phyloP scores from a whole-genome alignment of 2,797 vertebrate genomes.

The Pantherophis vulpinus region DNA sequence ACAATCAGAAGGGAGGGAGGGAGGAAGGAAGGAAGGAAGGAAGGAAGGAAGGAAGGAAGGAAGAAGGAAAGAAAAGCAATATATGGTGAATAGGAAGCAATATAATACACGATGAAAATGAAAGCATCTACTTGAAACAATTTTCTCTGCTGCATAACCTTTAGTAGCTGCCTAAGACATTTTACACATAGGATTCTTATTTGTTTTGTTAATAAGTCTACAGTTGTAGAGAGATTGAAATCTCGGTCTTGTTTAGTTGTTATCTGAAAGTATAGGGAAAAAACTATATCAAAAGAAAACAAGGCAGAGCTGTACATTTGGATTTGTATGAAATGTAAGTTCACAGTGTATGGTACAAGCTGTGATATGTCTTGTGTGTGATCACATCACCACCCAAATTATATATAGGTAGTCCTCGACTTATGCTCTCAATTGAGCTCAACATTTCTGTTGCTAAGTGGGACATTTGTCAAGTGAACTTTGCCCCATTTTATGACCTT shows the following conservation, averaged over 20 bases:
- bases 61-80: background rate
- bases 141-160: background rate
- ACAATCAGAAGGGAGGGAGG: too few relatives aligned
- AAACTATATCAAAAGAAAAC: background rate
- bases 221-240: background rate
- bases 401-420: too few relatives aligned
- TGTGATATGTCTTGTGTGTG: too few relatives aligned
- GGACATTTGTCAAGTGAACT: background rate
- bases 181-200: background rate
- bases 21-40: rapidly evolving
- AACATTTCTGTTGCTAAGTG: too few relatives aligned
- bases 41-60: too few relatives aligned
- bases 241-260: background rate
- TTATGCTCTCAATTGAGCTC: too few relatives aligned
- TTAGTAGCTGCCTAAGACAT: background rate
- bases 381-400: too few relatives aligned
- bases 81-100: background rate
- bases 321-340: background rate
- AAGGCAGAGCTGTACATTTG: background rate
- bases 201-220: background rate
- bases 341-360: too few relatives aligned
- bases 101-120: background rate
- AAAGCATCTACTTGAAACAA: background rate
- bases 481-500: background rate
- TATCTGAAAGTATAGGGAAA: too few relatives aligned